Evolutionary conservation across 2,113 vertebrate genomes (phyloP).

Genomic region (Melierax canorus): DNA sequence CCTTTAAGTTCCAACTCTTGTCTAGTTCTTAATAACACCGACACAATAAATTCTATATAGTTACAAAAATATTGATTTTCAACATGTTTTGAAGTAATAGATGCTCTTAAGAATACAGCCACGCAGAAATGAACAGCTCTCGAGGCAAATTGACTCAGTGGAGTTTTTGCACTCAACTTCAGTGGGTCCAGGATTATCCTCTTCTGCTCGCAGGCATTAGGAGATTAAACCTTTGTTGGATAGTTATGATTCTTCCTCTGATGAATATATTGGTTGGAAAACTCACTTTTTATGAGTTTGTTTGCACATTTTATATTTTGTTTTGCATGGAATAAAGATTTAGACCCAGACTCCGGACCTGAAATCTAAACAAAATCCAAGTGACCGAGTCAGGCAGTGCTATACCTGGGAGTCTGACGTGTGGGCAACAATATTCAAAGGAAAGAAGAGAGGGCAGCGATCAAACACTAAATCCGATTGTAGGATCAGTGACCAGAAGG

Average conservation of each 20-base stretch:
- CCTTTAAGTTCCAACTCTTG: neutral
- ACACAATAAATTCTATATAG: neutral
- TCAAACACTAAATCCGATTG: neutral
- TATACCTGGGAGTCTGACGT: neutral
- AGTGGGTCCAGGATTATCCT: neutral
- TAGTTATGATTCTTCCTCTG: neutral
- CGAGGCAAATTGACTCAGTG: neutral
- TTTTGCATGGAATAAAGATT: neutral
- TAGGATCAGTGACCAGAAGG: neutral
- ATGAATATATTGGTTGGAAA: neutral
- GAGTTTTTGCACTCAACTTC: neutral
- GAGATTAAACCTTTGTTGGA: neutral
- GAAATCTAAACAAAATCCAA: neutral
- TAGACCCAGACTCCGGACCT: neutral
- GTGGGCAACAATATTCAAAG: neutral
- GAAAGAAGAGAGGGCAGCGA: neutral
- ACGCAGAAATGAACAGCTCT: neutral
- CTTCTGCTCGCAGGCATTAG: neutral
- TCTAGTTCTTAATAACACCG: neutral
- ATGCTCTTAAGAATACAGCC: neutral
- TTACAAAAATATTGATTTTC: slow-evolving; percentile 42
- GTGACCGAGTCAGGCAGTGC: neutral
- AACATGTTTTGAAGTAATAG: neutral
- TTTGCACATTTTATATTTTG: neutral
- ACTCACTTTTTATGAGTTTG: neutral